Percentiles rank a stretch among this genome's conserved stretches.
phyloP scores from a whole-genome alignment of 2,797 vertebrate species.

The Malacoraja senta region DNA sequence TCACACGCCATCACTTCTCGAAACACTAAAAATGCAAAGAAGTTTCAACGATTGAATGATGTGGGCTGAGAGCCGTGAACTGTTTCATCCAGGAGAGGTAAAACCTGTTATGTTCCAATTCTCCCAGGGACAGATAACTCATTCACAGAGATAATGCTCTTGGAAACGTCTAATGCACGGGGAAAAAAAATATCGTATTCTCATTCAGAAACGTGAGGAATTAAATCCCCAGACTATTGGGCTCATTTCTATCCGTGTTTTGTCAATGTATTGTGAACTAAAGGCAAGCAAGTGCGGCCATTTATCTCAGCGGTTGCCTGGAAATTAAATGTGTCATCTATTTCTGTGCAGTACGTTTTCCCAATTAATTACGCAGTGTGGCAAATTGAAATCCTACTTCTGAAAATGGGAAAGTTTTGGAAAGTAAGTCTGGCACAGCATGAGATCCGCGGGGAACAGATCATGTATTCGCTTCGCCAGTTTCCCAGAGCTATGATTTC shows the following conservation, averaged over 20 bases:
- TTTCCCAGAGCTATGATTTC: neutral
- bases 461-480: neutral
- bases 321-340: neutral
- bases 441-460: too few relatives aligned
- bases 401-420: neutral
- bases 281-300: neutral
- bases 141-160: constrained; percentile 27
- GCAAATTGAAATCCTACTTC: neutral
- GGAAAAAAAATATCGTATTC: neutral
- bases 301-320: neutral
- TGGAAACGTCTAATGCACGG: neutral
- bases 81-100: neutral
- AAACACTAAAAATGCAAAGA: neutral
- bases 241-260: constrained; percentile 27
- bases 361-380: neutral
- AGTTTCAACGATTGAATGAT: neutral
- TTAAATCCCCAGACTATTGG: constrained; percentile 10
- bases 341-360: neutral
- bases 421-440: neutral
- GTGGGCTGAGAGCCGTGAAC: neutral
- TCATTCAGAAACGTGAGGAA: neutral
- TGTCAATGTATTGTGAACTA: neutral
- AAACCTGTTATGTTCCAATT: constrained; percentile 2
- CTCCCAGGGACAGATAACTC: neutral
- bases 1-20: neutral